Evolutionary conservation across 30 jellyfish, hydroid and myxozoan genomes (phyloP).

Genomic region (Turritopsis rubra): DNA sequence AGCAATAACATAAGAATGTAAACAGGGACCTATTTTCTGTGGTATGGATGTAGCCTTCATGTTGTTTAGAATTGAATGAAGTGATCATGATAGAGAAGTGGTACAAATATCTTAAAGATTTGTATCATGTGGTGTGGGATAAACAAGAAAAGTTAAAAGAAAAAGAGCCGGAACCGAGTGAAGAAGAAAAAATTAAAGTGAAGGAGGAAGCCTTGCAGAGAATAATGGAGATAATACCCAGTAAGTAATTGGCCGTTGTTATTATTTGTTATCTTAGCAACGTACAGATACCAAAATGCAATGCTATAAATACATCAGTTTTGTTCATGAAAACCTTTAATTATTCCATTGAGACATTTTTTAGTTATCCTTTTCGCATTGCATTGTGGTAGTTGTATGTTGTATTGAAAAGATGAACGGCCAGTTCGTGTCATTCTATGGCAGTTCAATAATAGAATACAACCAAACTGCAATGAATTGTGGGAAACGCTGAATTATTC

Average conservation of each 20-base stretch:
- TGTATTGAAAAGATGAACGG: too few species aligned
- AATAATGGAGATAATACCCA: slow-evolving; percentile 66
- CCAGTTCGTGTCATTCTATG: background rate
- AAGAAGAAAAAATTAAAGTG: slow-evolving; percentile 34
- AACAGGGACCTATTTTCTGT: background rate
- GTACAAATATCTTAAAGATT: slow-evolving; percentile 69
- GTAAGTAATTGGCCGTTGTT: slow-evolving; percentile 31
- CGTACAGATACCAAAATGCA: background rate
- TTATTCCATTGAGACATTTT: too few species aligned
- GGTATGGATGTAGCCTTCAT: background rate
- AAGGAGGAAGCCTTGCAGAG: slow-evolving; percentile 60
- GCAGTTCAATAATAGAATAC: background rate
- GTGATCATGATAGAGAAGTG: slow-evolving; percentile 68
- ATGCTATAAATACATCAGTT: background rate
- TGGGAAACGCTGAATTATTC: background rate
- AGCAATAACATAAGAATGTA: too few species aligned
- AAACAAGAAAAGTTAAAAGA: slow-evolving; percentile 59
- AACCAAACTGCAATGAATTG: background rate
- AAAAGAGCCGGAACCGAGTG: slow-evolving; percentile 48
- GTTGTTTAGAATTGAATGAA: slow-evolving; percentile 44
- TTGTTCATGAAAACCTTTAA: background rate
- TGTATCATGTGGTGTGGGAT: slow-evolving; percentile 80
- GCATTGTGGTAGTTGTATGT: too few species aligned
- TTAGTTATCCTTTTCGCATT: too few species aligned
- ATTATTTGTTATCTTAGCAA: too few species aligned